These are phyloP conservation scores for Lepidothrix coronata DNA, from an alignment of 2,113 vertebrate genomes.

Conservation along the genomic window DNA sequence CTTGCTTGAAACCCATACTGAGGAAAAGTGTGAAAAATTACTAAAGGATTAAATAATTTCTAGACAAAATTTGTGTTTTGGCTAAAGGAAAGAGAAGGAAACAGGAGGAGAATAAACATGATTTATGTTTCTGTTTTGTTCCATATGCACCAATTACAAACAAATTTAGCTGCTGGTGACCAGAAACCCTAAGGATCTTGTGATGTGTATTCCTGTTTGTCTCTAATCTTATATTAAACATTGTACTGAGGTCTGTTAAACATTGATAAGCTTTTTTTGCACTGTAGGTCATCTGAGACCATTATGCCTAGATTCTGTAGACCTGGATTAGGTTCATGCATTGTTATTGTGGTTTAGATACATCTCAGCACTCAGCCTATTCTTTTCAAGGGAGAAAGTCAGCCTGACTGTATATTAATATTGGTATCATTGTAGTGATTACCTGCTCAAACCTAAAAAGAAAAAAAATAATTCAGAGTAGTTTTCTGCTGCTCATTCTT, in stretches of 20 bases:
- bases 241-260: constrained; percentile 74
- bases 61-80: not conserved
- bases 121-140: not conserved
- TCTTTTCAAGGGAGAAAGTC: constrained; percentile 54
- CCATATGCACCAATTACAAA: not conserved
- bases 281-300: constrained; percentile 49
- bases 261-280: constrained; percentile 71
- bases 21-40: not conserved
- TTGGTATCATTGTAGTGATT: constrained; percentile 31
- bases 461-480: not conserved
- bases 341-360: constrained; percentile 62
- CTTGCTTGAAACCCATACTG: not conserved
- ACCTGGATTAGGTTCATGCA: constrained; percentile 60
- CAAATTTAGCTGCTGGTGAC: constrained; percentile 61
- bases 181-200: constrained; percentile 55
- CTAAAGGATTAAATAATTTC: not conserved
- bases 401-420: constrained; percentile 58
- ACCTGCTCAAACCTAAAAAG: not conserved
- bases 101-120: not conserved
- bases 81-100: not conserved
- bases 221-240: constrained; percentile 74
- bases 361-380: constrained; percentile 10
- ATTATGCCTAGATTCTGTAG: constrained; percentile 54
- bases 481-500: not conserved
- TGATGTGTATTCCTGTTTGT: constrained; percentile 60